Base-by-base conservation (phyloP, 2,888 invertebrate species). In the Metalampra italica region DNA sequence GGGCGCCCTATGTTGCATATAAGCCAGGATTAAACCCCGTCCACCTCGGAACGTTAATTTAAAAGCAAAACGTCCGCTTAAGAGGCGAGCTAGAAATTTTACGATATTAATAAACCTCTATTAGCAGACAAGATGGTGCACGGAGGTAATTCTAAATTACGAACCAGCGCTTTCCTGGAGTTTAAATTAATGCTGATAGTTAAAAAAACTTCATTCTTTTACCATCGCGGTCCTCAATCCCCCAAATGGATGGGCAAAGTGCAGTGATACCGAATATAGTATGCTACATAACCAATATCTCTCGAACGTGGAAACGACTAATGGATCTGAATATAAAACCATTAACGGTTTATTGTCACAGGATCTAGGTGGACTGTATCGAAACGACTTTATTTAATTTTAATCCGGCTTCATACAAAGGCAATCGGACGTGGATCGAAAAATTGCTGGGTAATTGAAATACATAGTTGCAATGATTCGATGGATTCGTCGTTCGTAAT, bases 51-150 rank as follows among this genome's bases (percentile, higher is more conserved):
- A 63, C 63, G 60, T 61, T 69, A 69, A 71, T 70, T 75, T 73
- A 63, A 68, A 68, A 68, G 62, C 61, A 57, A 61, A 64, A 68
- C 56, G 54, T 43, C 55, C 58, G 64, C 59, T 62, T 60, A 56
- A 64, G 62, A 61, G 66, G 60, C 61, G 51, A 53, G 64, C 65
- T 64, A 56, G 62, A 62, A 66, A 64, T 68, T 75, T 74, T 68
- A 71, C 64, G 71, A 72, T 75, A 70, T 73, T 73, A 75, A 74
- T 73, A 75, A 71, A 74, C 66, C 67, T 64, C 66, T 71, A 71
- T 71, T 76, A 76, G 63, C 59, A 59, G 62, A 61, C 65, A 70
- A 68, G 68, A 70, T 68, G 67, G 64, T 59, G 63, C 54, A 50
- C 48, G 55, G 49, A 46, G 55, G 66, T 69, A 69, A 71, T 71